Percentiles rank a stretch among this genome's conserved stretches.
Conservation (phyloP, 1,140 invertebrate genomes). For the Lysiphlebus fabarum region DNA sequence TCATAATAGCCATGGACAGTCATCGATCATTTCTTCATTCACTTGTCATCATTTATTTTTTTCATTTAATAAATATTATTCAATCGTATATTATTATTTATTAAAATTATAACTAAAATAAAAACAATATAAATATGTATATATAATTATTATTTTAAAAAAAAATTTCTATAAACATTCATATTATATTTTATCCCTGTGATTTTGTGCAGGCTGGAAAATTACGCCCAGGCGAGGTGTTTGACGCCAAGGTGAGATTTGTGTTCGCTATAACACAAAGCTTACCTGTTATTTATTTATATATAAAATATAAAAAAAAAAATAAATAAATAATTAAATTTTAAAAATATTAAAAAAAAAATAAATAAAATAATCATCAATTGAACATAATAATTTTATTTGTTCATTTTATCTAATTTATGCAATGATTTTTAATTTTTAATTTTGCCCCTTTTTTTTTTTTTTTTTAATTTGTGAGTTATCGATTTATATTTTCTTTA, state of each 20-base stretch:
- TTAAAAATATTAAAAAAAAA: conserved; percentile 1
- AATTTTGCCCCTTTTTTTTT: not conserved
- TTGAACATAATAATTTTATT: too few species aligned
- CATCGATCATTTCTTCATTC: conserved; percentile 3
- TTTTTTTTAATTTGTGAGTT: not conserved
- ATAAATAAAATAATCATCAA: too few species aligned
- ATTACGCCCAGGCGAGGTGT: conserved; percentile 76
- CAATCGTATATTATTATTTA: not conserved
- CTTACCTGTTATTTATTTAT: conserved; percentile 55
- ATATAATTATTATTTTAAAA: not conserved
- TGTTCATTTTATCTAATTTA: too few species aligned
- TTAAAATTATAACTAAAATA: not conserved
- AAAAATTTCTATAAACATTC: conserved; percentile 9
- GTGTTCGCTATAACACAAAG: conserved; percentile 62
- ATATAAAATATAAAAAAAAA: too few species aligned
- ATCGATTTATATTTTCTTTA: too few species aligned
- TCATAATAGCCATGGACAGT: conserved; percentile 13
- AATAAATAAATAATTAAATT: conserved; percentile 35
- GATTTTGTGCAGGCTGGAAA: conserved; percentile 64
- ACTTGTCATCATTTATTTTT: not conserved
- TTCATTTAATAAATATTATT: not conserved
- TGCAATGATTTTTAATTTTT: too few species aligned
- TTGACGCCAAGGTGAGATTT: conserved; percentile 75
- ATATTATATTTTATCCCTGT: conserved; percentile 42
- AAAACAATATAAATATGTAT: not conserved